Evolutionary conservation across 1,140 invertebrate species (phyloP), one percentile per base, ranked within the genome.

Genomic region (Tetranychus urticae): DNA sequence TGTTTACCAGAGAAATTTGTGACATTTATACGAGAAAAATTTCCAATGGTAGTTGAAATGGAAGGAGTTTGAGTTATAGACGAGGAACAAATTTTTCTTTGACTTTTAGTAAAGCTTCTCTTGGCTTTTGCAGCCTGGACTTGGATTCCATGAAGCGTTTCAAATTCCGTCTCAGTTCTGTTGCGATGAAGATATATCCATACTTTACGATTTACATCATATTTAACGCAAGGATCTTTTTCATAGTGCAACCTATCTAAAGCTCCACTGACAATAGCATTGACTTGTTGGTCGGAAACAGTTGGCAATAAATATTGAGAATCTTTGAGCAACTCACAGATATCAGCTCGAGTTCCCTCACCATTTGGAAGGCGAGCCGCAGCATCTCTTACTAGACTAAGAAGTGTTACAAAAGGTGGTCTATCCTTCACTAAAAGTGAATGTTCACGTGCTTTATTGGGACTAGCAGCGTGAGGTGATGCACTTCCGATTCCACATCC

Each of bases 101-200:
- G 55, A 14, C 31, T 56, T 39, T 56, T 56, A 39, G 8, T 56
- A 10, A 56, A 39, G 13, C 7, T 37, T 36, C 55, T 14, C 61
- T 74, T 75, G 35, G 74, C 73, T 65, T 74, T 75, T 7, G 70
- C 71, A 56, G 73, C 73, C n/a, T 73, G 72, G 57, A 71, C 70
- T 65, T 76, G 74, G 14, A 72, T 72, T 65, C 75, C 71, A 64
- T 76, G 74, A 58, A 76, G 72, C 50, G 69, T 65, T 62, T 76
- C 84, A 72, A 86, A 86, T 71, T 87, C 84, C 64, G 82, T 78
- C 70, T 84, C 81, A 12, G 80, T 79, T 61, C 84, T 72, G 71
- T 78, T 83, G 52, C 84, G 76, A 72, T 92, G 88, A 57, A 90
- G 73, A 73, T 91, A 90, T 45, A 90, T 82, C 88, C 88, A 92